Evolutionary conservation across 1,140 invertebrate species (phyloP).

Genomic region (Diorhabda sublineata): DNA sequence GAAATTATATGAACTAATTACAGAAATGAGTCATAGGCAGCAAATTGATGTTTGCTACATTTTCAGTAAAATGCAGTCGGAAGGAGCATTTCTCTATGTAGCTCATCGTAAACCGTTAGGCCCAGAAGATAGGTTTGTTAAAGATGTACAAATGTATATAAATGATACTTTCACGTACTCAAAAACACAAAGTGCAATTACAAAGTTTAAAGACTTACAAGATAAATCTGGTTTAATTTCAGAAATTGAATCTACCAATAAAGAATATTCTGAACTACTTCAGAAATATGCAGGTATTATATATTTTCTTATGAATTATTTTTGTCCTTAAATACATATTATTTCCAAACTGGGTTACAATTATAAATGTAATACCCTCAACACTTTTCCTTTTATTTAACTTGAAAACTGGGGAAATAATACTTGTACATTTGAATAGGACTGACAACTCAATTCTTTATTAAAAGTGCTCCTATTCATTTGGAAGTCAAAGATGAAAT

Average conservation of each 20-base stretch:
- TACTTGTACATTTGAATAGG: too few relatives aligned
- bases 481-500: too few relatives aligned
- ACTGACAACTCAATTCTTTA: too few relatives aligned
- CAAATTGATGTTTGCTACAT: slow-evolving; percentile 21
- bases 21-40: slow-evolving; percentile 10
- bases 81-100: slow-evolving; percentile 23
- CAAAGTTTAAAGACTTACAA: slow-evolving; percentile 19
- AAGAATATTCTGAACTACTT: slow-evolving; percentile 19
- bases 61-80: slow-evolving; percentile 24
- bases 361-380: too few relatives aligned
- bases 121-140: slow-evolving; percentile 18
- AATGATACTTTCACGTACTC: slow-evolving; percentile 16
- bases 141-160: slow-evolving; percentile 9
- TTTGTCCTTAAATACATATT: too few relatives aligned
- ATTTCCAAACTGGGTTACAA: too few relatives aligned
- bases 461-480: too few relatives aligned
- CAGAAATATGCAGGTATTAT: slow-evolving; percentile 20
- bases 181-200: slow-evolving; percentile 9
- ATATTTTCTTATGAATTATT: too few relatives aligned
- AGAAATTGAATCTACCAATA: background rate
- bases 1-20: slow-evolving; percentile 22
- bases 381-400: too few relatives aligned
- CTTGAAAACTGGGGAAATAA: too few relatives aligned
- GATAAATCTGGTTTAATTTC: too few relatives aligned
- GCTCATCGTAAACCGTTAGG: slow-evolving; percentile 17